These are phyloP conservation scores for Siniperca undulata DNA, from an alignment of 2,797 vertebrate genomes.

Conservation along the genomic window DNA sequence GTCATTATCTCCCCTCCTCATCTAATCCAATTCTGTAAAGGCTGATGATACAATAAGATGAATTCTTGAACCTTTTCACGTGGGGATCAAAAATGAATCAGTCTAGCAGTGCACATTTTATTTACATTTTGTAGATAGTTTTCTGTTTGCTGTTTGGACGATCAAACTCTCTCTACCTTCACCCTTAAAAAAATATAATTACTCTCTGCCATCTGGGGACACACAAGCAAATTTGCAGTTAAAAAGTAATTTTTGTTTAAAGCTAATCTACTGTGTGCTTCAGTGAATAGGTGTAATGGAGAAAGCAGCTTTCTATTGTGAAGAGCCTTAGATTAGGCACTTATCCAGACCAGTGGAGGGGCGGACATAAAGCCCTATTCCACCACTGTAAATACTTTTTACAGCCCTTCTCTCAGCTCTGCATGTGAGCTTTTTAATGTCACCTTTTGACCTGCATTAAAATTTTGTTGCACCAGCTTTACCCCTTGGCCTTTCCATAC, in stretches of 20 bases:
- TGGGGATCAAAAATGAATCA: not conserved
- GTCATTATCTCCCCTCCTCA: not conserved
- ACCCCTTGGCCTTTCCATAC: not conserved
- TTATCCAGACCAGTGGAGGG: conserved; percentile 60
- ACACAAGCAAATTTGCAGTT: conserved; percentile 18
- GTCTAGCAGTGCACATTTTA: not conserved
- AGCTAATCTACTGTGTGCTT: conserved; percentile 33
- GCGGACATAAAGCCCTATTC: conserved; percentile 33
- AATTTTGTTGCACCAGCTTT: not conserved
- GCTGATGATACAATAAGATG: not conserved
- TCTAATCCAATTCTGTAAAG: conserved; percentile 5
- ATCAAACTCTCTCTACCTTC: not conserved
- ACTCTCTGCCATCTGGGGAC: conserved; percentile 16
- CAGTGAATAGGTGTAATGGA: conserved; percentile 41
- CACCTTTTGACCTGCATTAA: conserved; percentile 41
- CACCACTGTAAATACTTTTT: conserved; percentile 41
- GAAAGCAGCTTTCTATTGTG: conserved; percentile 32
- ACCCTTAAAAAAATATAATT: not conserved
- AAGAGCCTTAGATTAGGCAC: conserved; percentile 38
- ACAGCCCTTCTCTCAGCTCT: conserved; percentile 22
- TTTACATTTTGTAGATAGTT: not conserved
- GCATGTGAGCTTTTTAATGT: not conserved
- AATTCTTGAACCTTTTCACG: conserved; percentile 12
- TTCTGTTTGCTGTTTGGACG: not conserved
- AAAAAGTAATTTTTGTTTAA: conserved; percentile 40